Evolutionary conservation across 2,113 vertebrate species (phyloP), one percentile per base, ranked within the genome.

Genomic region (Lucifuga dentata): DNA sequence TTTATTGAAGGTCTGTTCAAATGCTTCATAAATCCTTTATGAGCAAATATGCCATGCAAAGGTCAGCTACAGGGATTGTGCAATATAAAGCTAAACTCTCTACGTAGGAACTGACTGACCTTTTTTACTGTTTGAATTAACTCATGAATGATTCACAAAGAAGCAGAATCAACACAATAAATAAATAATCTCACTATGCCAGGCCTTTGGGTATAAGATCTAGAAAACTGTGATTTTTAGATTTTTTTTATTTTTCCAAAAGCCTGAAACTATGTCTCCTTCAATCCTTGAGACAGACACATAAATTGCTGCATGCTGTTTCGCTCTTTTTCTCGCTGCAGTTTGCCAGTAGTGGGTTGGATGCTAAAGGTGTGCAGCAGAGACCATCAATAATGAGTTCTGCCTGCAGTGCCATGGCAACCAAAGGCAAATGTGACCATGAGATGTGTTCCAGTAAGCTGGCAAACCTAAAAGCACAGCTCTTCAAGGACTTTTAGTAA

Each of bases 361-460:
- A 84, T 71, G 62, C 63, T 72, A 62, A 81, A 87, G 74, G 80
- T 85, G 70, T 76, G 62, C 60, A 58, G 71, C 83, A 73, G 71
- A 64, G 53, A 88, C 83, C 80, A 75, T 77, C 48, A 62, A 68
- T 68, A 51, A 43, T 46, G 45, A 81, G 56, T 62, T 68, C 75
- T 85, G 77, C 67, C 63, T 49, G 67, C 62, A 81, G 57, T 56
- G 41, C 86, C 89, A 91, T 90, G 87, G 88, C 85, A 91, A 91
- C 85, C 20, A 58, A 50, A 73, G 52, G 70, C 61, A 77, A 87
- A 88, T 78, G 73, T 84, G 83, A 75, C 85, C 81, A 68, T 77
- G 83, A 86, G 85, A 80, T 72, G 68, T 41, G 58, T 80, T 89
- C 77, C 74, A 81, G 72, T 74, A 29, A 49, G 57, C 60, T 73